Conservation (phyloP, 2,797 vertebrate species). For the Semaprochilodus insignis region DNA sequence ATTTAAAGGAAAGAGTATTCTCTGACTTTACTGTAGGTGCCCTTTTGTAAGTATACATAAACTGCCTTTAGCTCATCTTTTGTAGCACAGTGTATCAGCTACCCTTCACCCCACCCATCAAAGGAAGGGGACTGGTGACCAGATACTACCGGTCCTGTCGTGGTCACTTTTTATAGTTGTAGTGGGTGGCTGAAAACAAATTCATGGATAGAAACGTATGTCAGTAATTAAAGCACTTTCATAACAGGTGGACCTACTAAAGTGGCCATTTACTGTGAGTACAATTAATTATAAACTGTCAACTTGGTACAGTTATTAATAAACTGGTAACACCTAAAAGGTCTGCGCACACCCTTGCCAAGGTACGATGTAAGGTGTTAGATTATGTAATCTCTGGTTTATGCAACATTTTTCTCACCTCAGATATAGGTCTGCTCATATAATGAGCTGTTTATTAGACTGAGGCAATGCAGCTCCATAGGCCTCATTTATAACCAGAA, state of each 20-base stretch:
- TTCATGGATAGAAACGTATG: neutral
- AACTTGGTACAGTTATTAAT: neutral
- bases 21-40: too few species aligned
- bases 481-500: slow-evolving; percentile 7
- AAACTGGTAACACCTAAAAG: slow-evolving; percentile 13
- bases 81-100: too few species aligned
- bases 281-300: neutral
- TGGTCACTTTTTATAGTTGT: neutral
- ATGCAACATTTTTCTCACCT: slow-evolving; percentile 36
- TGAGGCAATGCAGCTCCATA: slow-evolving; percentile 32
- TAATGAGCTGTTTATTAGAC: slow-evolving; percentile 47
- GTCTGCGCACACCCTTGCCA: slow-evolving; percentile 9
- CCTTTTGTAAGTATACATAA: too few species aligned
- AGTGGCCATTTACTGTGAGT: neutral
- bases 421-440: slow-evolving; percentile 36
- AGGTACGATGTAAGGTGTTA: slow-evolving; percentile 17
- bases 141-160: neutral
- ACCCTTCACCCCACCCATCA: too few species aligned
- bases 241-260: neutral
- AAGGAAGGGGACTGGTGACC: too few species aligned
- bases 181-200: neutral
- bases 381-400: slow-evolving; percentile 41
- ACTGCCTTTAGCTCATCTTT: too few species aligned
- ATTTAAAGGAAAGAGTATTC: too few species aligned
- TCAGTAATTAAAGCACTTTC: neutral